phyloP scores from a whole-genome alignment of 1,140 invertebrate genomes.

The Drosophila kurseongensis region DNA sequence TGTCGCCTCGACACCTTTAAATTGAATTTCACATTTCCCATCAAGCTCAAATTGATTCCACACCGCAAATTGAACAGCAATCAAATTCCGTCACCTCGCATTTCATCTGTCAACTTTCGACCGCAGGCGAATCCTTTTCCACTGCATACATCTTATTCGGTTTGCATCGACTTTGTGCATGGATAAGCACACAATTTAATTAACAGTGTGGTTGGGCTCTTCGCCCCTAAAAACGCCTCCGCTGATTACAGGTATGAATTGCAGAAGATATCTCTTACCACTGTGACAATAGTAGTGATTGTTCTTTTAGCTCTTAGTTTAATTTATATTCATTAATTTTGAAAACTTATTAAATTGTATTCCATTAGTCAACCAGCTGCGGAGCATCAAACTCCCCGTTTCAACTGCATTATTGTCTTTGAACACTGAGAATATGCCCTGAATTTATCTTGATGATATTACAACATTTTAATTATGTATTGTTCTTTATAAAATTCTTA shows the following conservation, averaged over 20 bases:
- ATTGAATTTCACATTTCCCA: slow-evolving; percentile 17
- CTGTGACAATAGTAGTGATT: neutral
- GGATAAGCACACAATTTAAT: slow-evolving; percentile 66
- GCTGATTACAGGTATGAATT: slow-evolving; percentile 5
- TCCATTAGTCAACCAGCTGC: too few relatives aligned
- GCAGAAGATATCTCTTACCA: neutral
- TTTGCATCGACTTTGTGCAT: slow-evolving; percentile 29
- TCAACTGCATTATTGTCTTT: too few relatives aligned
- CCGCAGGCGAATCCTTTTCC: neutral
- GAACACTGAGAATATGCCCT: too few relatives aligned
- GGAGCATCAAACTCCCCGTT: too few relatives aligned
- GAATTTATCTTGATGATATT: too few relatives aligned
- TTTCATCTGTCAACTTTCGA: neutral
- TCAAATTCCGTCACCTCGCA: slow-evolving; percentile 8
- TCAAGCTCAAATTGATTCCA: slow-evolving; percentile 21
- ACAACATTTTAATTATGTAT: too few relatives aligned
- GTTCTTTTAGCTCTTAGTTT: too few relatives aligned
- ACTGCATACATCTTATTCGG: neutral
- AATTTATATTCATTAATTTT: too few relatives aligned
- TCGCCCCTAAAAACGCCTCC: neutral
- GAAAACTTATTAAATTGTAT: too few relatives aligned
- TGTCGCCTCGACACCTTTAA: slow-evolving; percentile 3
- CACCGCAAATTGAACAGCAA: slow-evolving; percentile 39
- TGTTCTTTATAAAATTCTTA: too few relatives aligned
- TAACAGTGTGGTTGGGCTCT: slow-evolving; percentile 46